Base-by-base conservation (phyloP, 2,888 invertebrate genomes). In the Coenonympha arcania region DNA sequence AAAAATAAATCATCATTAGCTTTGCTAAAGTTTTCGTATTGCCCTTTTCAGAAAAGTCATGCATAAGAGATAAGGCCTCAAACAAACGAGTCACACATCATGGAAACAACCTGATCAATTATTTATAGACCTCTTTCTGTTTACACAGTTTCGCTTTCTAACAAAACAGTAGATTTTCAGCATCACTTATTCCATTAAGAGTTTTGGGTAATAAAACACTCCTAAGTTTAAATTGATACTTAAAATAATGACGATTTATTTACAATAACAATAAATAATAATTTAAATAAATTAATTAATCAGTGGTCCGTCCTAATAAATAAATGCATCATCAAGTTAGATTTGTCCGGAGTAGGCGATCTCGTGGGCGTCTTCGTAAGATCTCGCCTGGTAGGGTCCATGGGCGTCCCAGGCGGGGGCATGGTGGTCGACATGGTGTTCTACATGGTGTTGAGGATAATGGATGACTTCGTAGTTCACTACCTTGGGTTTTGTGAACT, bases 401-500 rank as follows among this genome's bases (percentile, higher is more conserved):
- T 90, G 90, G 71, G 74, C 77, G 65, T 81, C 88, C 88, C 79
- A 86, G 16, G 74, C 83, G n/a, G 87, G 79, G 8, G 82, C 76
- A 54, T 84, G 86, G 57, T 90, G 90, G 63, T 90, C 90, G 1
- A 90, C 88, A 13, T 90, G 90, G 51, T 90, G 90, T 55, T 93
- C 92, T 48, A 92, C 92, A 55, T 89, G 88, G 61, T 90, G 90
- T 64, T 90, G 91, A 24, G 92, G 92, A 69, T 93, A 93, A 76
- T 95, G 94, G 60, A 94, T 91, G 41, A 95, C 93, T 85, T 95
- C 95, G 69, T 95, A 95, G 79, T 94, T 94, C 58, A 94, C 91
- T 64, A 92, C 92, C 84, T 95, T 95, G 50, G 95, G 95, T 69
- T 94, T 94, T 61, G 94, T 92, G 71, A 95, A 89, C 80, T 94